phyloP scores from a whole-genome alignment of 2,888 invertebrate genomes.

The Apamea anceps region DNA sequence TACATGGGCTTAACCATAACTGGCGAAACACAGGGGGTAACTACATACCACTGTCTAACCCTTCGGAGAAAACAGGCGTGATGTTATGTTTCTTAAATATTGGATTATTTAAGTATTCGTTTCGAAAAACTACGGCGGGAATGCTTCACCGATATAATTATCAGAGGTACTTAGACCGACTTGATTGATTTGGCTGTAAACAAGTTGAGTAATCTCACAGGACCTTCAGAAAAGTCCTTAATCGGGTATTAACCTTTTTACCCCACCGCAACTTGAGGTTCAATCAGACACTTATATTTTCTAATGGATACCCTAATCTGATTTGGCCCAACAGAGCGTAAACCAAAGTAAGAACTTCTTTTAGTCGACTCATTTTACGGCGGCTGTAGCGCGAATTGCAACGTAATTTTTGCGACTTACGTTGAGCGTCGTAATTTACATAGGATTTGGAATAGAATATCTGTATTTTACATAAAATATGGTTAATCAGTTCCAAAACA shows the following conservation, averaged over 20 bases:
- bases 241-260: conserved; percentile 39
- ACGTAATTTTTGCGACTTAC: neutral
- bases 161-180: neutral
- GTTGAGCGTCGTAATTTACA: neutral
- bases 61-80: too few relatives aligned
- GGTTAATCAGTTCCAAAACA: conserved; percentile 15
- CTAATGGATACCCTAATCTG: neutral
- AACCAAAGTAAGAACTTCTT: neutral
- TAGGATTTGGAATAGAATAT: neutral
- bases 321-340: neutral
- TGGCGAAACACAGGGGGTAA: too few relatives aligned
- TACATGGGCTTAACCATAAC: neutral
- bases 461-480: neutral
- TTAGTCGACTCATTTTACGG: neutral
- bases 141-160: neutral
- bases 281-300: neutral
- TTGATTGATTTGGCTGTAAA: conserved; percentile 8
- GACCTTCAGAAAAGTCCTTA: neutral
- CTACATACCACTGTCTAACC: neutral
- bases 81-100: neutral
- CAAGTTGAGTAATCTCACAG: conserved; percentile 21
- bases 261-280: conserved; percentile 11
- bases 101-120: neutral
- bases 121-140: neutral
- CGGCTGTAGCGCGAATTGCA: neutral